phyloP scores from a whole-genome alignment of 2,113 vertebrate genomes.

The Xiphias gladius region DNA sequence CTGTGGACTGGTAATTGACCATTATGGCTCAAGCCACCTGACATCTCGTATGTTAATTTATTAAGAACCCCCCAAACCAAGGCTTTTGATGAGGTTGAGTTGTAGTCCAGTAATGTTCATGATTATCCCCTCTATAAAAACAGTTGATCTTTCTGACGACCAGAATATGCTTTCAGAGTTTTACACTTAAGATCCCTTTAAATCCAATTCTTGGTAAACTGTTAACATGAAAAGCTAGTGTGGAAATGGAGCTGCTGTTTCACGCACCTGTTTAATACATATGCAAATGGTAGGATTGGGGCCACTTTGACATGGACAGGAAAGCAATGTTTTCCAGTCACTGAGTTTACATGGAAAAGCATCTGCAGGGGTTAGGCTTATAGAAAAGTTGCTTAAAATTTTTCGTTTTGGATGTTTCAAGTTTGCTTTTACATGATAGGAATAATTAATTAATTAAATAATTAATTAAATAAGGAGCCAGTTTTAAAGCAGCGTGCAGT shows the following conservation, averaged over 20 bases:
- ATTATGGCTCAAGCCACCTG: not conserved
- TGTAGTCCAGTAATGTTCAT: not conserved
- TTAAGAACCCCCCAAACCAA: not conserved
- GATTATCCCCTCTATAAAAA: not conserved
- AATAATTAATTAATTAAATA: not conserved
- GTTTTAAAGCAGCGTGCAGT: not conserved
- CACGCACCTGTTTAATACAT: not conserved
- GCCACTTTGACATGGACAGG: not conserved
- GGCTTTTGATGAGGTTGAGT: not conserved
- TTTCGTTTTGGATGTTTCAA: not conserved
- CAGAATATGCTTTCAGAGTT: not conserved
- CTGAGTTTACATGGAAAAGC: not conserved
- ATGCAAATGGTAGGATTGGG: not conserved
- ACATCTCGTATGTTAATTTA: not conserved
- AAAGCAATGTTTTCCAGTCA: not conserved
- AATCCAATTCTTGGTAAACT: not conserved
- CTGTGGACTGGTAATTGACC: not conserved
- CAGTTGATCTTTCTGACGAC: not conserved
- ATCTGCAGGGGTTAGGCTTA: not conserved
- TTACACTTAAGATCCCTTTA: not conserved
- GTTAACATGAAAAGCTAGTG: not conserved
- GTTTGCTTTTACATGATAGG: not conserved
- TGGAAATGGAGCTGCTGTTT: constrained; percentile 1
- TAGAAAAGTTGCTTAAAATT: not conserved
- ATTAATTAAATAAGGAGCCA: not conserved